Percentiles rank a stretch among this genome's conserved stretches.
Conservation (phyloP, 2,888 invertebrate species). For the Julus scandinavius region DNA sequence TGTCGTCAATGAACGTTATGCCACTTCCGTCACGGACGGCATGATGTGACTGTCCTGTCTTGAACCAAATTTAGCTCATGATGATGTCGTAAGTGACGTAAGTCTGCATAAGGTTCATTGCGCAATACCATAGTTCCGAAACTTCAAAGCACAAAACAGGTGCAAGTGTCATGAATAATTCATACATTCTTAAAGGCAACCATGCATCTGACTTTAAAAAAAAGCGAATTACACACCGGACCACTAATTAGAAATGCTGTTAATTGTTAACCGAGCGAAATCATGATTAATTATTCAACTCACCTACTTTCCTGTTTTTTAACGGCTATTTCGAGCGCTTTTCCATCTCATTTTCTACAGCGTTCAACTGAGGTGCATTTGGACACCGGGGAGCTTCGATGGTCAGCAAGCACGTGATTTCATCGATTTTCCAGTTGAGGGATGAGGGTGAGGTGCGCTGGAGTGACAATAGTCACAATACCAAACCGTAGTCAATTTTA, state of each 20-base stretch:
- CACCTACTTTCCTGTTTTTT: constrained; percentile 11
- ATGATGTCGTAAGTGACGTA: background rate
- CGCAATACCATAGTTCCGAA: background rate
- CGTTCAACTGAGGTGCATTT: background rate
- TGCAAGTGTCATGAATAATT: background rate
- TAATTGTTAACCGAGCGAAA: background rate
- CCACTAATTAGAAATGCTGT: background rate
- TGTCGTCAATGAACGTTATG: too few species aligned
- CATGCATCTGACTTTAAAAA: background rate
- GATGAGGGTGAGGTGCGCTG: background rate
- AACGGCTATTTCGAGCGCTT: background rate
- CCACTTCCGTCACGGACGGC: too few species aligned
- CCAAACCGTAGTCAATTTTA: background rate
- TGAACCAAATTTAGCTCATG: too few species aligned
- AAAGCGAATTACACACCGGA: too few species aligned
- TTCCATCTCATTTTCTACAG: background rate
- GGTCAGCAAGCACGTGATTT: background rate
- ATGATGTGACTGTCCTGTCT: too few species aligned
- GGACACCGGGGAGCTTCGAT: background rate
- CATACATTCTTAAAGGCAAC: background rate
- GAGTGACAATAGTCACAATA: background rate
- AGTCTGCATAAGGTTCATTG: background rate
- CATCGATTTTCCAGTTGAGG: background rate
- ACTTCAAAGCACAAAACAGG: background rate
- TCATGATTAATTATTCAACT: background rate